Evolutionary conservation across 2,888 invertebrate genomes (phyloP), one percentile per base, ranked within the genome.

Genomic region (Diplazon laetatorius): DNA sequence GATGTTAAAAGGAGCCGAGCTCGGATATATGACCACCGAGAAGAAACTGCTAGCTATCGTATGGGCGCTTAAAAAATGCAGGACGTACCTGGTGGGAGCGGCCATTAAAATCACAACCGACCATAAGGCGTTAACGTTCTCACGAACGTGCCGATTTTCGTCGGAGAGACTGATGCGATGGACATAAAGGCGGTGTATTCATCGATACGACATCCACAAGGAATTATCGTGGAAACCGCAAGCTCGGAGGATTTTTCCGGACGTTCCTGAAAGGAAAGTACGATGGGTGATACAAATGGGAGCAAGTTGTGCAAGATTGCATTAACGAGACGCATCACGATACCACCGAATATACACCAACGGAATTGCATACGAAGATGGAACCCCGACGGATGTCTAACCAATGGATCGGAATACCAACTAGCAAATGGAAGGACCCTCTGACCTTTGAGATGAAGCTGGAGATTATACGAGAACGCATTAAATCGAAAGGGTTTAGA

Each of bases 261-360:
- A 48, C n/a, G 0, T 35, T 50, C 12, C 18, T 63, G 0, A 20
- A 1, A 0, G n/a, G 12, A 1, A 16, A 35, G 0, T 48, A 63
- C 9, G 14, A 6, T 0, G 12, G 12, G 0, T 59, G 59, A 39
- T 2, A 20, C 10, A 42, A 16, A 2, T 59, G 59, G 59, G 1
- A 63, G 9, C 25, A 48, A 0, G n/a, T 63, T 1, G 18, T 63
- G 0, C 30, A 63, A 14, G 30, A 22, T 4, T 63, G 71, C 2
- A 71, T 71, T 0, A 71, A 71, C 4, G 70, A 71, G 5, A 25
- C 44, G 10, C 60, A 20, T 0, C 60, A 60, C 1, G 60, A 60
- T 0, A 44, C 25, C 0, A 60, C 60, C 0, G 60, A 25, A 8
- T 44, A 8, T 14, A 42, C n/a, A 10, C 44, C 60, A 0, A 2